Conservation (phyloP, 2,888 invertebrate genomes). For the Drosophila setosimentum region DNA sequence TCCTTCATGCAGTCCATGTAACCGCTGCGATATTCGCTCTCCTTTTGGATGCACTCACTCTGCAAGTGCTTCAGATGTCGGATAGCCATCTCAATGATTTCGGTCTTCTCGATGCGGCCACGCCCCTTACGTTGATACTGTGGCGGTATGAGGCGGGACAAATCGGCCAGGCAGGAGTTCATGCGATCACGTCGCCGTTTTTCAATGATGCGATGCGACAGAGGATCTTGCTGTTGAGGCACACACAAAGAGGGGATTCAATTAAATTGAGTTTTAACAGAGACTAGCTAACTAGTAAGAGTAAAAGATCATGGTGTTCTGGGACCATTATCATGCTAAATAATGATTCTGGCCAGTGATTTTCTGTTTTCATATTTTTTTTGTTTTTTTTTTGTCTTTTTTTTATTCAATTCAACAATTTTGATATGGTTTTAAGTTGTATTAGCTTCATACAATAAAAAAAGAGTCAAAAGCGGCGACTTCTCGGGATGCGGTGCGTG, state of each 20-base stretch:
- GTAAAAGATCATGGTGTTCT: constrained; percentile 47
- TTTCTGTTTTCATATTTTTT: constrained; percentile 31
- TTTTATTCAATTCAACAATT: constrained; percentile 27
- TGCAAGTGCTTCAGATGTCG: constrained; percentile 96
- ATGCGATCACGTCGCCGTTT: constrained; percentile 97
- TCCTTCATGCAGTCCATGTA: constrained; percentile 97
- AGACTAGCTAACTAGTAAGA: constrained; percentile 20
- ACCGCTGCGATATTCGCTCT: constrained; percentile 90
- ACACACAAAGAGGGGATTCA: constrained; percentile 2
- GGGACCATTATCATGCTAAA: constrained; percentile 47
- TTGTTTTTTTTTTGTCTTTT: constrained; percentile 32
- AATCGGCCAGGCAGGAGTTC: constrained; percentile 98
- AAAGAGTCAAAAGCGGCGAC: constrained; percentile 73
- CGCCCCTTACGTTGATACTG: constrained; percentile 97
- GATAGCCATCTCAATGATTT: constrained; percentile 99
- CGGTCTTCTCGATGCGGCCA: constrained; percentile 98
- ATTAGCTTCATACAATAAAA: constrained; percentile 66
- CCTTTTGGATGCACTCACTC: constrained; percentile 86
- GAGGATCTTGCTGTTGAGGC: constrained; percentile 93
- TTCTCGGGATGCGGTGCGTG: constrained; percentile 39
- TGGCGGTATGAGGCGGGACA: constrained; percentile 96
- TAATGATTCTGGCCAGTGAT: constrained; percentile 53
- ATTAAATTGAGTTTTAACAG: constrained; percentile 16
- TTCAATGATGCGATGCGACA: constrained; percentile 99
- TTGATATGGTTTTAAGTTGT: constrained; percentile 19